phyloP scores from a whole-genome alignment of 2,888 invertebrate species.

The Pegoplata infirma region DNA sequence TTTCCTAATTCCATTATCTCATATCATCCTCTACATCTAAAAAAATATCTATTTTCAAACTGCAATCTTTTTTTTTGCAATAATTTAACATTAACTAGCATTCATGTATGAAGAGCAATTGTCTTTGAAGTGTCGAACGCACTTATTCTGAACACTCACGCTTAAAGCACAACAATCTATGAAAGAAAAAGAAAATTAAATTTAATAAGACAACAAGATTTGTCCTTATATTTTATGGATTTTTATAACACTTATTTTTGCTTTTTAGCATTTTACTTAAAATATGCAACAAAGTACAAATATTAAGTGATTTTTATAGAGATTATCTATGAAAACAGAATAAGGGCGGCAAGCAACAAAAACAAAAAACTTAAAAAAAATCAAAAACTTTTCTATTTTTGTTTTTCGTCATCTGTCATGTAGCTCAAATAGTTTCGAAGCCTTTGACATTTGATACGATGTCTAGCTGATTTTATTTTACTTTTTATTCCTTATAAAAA shows the following conservation, averaged over 20 bases:
- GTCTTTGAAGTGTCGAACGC: not conserved
- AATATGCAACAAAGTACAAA: not conserved
- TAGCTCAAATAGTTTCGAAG: too few species aligned
- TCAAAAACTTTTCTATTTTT: too few species aligned
- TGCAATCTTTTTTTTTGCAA: not conserved
- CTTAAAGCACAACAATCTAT: not conserved
- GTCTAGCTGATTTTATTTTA: too few species aligned
- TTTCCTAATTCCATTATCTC: too few species aligned
- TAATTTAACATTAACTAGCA: constrained; percentile 3
- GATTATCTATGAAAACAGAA: too few species aligned
- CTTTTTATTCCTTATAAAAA: too few species aligned
- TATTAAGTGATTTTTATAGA: constrained; percentile 3
- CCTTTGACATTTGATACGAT: too few species aligned
- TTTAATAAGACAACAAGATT: too few species aligned
- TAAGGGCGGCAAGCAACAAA: too few species aligned
- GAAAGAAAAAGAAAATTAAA: not conserved
- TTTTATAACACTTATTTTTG: constrained; percentile 14
- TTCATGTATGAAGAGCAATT: not conserved
- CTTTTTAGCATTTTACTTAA: not conserved
- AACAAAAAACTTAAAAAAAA: too few species aligned
- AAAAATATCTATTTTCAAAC: not conserved
- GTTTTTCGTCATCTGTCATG: too few species aligned
- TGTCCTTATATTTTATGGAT: constrained; percentile 20
- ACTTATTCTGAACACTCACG: not conserved
- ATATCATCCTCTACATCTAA: too few species aligned